phyloP scores from a whole-genome alignment of 1,140 invertebrate genomes.

The Tetramorium simillimum region DNA sequence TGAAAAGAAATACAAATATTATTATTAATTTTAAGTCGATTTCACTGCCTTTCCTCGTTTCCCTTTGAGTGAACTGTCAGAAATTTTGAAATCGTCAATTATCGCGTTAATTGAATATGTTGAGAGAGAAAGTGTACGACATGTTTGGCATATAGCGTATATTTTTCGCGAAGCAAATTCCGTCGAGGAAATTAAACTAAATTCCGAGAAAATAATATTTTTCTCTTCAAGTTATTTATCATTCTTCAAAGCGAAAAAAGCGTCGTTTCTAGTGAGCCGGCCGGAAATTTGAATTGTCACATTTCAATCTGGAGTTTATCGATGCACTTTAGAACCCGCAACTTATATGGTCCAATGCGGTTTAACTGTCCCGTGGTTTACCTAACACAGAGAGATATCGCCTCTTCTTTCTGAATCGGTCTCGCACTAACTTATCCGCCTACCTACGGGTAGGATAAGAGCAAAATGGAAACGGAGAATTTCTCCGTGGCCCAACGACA shows the following conservation, averaged over 20 bases:
- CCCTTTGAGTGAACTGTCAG: neutral
- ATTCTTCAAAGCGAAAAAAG: neutral
- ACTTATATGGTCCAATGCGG: slow-evolving; percentile 1
- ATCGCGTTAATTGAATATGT: slow-evolving; percentile 22
- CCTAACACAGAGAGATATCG: slow-evolving; percentile 50
- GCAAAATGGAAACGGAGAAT: slow-evolving; percentile 46
- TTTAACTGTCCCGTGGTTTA: slow-evolving; percentile 30
- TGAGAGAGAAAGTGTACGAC: slow-evolving; percentile 30
- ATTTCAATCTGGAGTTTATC: slow-evolving; percentile 51
- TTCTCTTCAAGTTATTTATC: neutral
- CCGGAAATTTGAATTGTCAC: slow-evolving; percentile 30
- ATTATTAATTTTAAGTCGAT: slow-evolving; percentile 6
- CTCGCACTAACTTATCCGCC: slow-evolving; percentile 63
- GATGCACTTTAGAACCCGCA: slow-evolving; percentile 45
- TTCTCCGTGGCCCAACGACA: slow-evolving; percentile 41
- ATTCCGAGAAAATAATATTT: neutral
- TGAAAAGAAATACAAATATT: neutral
- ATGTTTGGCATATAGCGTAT: neutral
- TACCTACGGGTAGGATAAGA: slow-evolving; percentile 57
- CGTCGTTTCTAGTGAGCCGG: neutral
- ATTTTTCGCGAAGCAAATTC: neutral
- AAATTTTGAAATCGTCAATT: slow-evolving; percentile 48
- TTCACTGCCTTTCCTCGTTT: slow-evolving; percentile 9
- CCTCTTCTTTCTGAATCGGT: slow-evolving; percentile 49
- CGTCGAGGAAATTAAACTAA: neutral